Conservation (phyloP, 2,113 vertebrate genomes). For the Bagarius yarrelli region DNA sequence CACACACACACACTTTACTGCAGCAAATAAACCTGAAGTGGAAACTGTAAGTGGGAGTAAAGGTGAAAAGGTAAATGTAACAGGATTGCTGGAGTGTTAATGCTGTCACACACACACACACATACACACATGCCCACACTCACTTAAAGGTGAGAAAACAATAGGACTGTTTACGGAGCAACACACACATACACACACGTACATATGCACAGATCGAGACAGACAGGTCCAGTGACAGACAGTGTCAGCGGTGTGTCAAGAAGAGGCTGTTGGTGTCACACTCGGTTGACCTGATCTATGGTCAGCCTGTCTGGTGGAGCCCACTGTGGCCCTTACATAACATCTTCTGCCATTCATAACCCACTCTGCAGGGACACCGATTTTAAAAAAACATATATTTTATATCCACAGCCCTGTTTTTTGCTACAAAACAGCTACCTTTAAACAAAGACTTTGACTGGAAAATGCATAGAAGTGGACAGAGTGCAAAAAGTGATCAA, state of each 20-base stretch:
- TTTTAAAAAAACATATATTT: slow-evolving; percentile 54
- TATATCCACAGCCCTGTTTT: slow-evolving; percentile 42
- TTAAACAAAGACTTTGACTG: not conserved
- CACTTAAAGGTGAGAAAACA: slow-evolving; percentile 17
- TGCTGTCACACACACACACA: slow-evolving; percentile 15
- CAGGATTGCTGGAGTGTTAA: slow-evolving; percentile 4
- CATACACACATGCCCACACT: not conserved
- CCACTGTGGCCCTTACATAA: slow-evolving; percentile 79
- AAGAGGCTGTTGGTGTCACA: slow-evolving; percentile 80
- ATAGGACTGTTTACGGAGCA: slow-evolving; percentile 27
- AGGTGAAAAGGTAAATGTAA: not conserved
- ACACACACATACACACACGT: slow-evolving; percentile 19
- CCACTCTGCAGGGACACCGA: slow-evolving; percentile 66
- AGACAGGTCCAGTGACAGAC: slow-evolving; percentile 69
- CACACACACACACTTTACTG: not conserved
- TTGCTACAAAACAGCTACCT: slow-evolving; percentile 30
- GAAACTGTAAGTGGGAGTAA: too few species aligned
- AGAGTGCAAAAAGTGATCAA: not conserved
- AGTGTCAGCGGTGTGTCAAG: slow-evolving; percentile 76
- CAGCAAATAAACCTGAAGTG: not conserved
- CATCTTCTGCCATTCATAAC: slow-evolving; percentile 75
- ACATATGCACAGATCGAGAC: slow-evolving; percentile 21
- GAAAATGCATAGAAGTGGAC: not conserved
- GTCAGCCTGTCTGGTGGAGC: slow-evolving; percentile 75
- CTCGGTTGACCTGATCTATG: slow-evolving; percentile 80